Evolutionary conservation across 2,797 vertebrate genomes (phyloP).

Genomic region (Urophycis tenuis): DNA sequence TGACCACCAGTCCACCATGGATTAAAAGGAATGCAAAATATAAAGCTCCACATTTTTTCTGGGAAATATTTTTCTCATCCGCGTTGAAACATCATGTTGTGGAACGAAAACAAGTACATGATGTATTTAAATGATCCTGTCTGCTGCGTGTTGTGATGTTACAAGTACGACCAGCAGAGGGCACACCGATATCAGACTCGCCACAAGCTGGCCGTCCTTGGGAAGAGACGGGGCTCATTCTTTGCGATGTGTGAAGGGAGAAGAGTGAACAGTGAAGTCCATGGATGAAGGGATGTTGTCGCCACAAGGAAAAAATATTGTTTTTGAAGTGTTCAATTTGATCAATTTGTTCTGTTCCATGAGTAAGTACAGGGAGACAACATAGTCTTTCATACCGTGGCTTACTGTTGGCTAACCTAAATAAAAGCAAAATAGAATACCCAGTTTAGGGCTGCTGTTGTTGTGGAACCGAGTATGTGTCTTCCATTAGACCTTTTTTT

Average conservation of each 20-base stretch:
- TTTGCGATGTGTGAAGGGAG: background rate
- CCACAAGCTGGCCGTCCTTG: background rate
- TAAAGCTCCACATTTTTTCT: background rate
- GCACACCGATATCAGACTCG: slow-evolving; percentile 34
- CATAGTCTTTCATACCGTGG: background rate
- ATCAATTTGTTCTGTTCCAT: no score
- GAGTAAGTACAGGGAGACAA: background rate
- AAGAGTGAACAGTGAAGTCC: background rate
- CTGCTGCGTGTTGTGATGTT: slow-evolving; percentile 10
- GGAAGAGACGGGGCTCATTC: background rate
- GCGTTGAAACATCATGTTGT: background rate
- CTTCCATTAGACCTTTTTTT: no score
- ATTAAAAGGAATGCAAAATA: background rate
- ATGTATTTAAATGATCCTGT: background rate
- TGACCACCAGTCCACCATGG: background rate
- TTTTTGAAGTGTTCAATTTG: background rate
- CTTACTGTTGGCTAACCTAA: background rate
- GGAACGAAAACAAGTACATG: background rate
- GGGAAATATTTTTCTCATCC: background rate
- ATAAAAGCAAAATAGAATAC: no score
- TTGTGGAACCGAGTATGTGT: no score
- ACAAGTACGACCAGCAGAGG: slow-evolving; percentile 49
- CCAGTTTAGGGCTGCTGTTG: no score
- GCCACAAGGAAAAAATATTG: background rate
- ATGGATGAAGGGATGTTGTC: background rate